phyloP scores from a whole-genome alignment of 1,140 invertebrate species.

The Ylistrum balloti region DNA sequence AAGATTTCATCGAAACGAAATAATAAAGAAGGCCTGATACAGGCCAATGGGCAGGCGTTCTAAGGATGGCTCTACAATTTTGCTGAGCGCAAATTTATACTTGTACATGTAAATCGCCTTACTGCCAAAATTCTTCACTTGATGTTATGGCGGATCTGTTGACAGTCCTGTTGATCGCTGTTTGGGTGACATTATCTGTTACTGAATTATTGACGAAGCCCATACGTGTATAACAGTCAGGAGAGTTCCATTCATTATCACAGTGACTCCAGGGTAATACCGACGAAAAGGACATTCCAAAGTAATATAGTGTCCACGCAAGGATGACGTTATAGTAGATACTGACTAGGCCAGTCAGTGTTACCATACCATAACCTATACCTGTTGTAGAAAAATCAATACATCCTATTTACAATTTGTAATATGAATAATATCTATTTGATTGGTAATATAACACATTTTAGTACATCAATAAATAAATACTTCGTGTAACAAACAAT shows the following conservation, averaged over 20 bases:
- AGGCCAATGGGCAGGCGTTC: too few relatives aligned
- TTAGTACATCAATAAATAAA: too few relatives aligned
- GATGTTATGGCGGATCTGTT: constrained; percentile 47
- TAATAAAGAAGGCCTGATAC: too few relatives aligned
- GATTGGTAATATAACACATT: too few relatives aligned
- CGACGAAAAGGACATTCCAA: constrained; percentile 91
- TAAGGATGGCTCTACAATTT: too few relatives aligned
- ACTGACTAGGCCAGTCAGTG: constrained; percentile 97
- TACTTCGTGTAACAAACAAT: too few relatives aligned
- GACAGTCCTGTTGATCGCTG: not conserved
- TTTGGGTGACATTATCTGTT: not conserved
- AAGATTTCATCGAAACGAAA: too few relatives aligned
- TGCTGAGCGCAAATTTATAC: too few relatives aligned
- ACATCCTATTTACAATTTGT: too few relatives aligned
- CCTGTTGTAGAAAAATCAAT: constrained; percentile 63
- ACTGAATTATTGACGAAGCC: not conserved
- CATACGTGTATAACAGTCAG: constrained; percentile 48
- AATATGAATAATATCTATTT: too few relatives aligned
- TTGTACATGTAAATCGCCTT: constrained; percentile 47
- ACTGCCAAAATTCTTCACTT: constrained; percentile 70
- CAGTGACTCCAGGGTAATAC: constrained; percentile 71
- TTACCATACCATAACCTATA: constrained; percentile 80
- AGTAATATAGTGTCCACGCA: constrained; percentile 96
- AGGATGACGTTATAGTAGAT: constrained; percentile 98
- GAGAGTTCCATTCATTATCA: constrained; percentile 70